Evolutionary conservation across 2,888 invertebrate genomes (phyloP).

Genomic region (Polymixis lichenea): DNA sequence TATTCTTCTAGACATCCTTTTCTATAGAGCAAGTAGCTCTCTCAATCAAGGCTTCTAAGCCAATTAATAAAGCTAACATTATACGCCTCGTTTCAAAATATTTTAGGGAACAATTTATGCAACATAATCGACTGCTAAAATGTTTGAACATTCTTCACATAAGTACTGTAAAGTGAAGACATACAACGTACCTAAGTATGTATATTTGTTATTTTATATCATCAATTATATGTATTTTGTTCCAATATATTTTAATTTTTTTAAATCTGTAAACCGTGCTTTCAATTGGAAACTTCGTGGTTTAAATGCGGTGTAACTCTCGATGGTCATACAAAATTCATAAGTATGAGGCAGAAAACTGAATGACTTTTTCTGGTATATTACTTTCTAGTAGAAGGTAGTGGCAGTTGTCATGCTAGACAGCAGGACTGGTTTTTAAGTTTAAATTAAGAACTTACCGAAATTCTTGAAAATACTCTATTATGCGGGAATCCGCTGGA

Average conservation of each 20-base stretch:
- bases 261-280: constrained; percentile 1
- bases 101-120: constrained; percentile 24
- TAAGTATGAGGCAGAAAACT: neutral
- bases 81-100: constrained; percentile 18
- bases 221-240: neutral
- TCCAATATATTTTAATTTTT: neutral
- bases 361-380: neutral
- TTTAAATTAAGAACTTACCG: no score
- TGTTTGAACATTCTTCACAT: constrained; percentile 14
- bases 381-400: neutral
- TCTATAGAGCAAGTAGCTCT: no score
- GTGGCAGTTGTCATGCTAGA: neutral
- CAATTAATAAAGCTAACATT: constrained; percentile 11
- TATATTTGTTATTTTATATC: constrained; percentile 11
- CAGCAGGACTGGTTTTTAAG: no score
- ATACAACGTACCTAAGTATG: neutral
- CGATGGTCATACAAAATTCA: neutral
- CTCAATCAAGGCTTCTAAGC: neutral
- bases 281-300: neutral
- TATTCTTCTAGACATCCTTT: no score
- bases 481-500: no score
- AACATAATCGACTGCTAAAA: constrained; percentile 30
- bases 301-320: neutral
- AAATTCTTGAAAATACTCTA: neutral
- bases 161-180: neutral